Base-by-base conservation (phyloP, 2,113 vertebrate genomes). In the Talpa occidentalis region DNA sequence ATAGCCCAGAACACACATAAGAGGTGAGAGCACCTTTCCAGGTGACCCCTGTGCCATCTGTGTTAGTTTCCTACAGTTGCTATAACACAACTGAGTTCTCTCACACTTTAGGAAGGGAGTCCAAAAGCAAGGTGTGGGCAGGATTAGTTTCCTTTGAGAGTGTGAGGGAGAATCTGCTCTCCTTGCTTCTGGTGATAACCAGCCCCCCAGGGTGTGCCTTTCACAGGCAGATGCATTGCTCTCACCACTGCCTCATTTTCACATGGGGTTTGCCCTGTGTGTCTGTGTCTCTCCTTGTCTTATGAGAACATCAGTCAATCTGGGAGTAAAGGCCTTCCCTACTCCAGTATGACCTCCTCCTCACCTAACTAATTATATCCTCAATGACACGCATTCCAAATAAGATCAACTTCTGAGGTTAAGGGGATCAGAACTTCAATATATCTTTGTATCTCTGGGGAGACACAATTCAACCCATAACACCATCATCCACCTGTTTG, bases 351-450 rank as follows among this genome's bases (percentile, higher is more conserved):
- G 54, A 62, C 1, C 52, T 59, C 26, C 52, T 79, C 64, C 60
- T 56, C 81, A 62, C 35, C 80, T 70, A 70, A 37, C 52, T 74
- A 56, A 56, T 52, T 24, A 30, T 8, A 44, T 62, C 42, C 56
- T 89, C 30, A 70, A 3, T 77, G 52, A 60, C 40, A 49, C n/a
- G 44, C 3, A 86, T 66, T 91, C 67, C 54, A 88, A 60, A 47
- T 54, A 83, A 80, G n/a, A 26, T 64, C 69, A 82, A 22, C 30
- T 49, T 74, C 52, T 49, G 70, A 22, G 19, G 22, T 69, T 24
- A 26, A 10, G 5, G 32, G 24, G n/a, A 19, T 77, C 79, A 60
- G 37, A 92, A 93, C 15, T 17, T 56, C 35, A 44, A 10, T 10
- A 11, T 40, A 11, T 15, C 14, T 62, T 76, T n/a, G n/a, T n/a